A percentile compares a stretch with the other conserved stretches of the same genome.
Evolutionary conservation across 1,140 invertebrate species (phyloP).

Genomic region (Drosophila ficusphila): DNA sequence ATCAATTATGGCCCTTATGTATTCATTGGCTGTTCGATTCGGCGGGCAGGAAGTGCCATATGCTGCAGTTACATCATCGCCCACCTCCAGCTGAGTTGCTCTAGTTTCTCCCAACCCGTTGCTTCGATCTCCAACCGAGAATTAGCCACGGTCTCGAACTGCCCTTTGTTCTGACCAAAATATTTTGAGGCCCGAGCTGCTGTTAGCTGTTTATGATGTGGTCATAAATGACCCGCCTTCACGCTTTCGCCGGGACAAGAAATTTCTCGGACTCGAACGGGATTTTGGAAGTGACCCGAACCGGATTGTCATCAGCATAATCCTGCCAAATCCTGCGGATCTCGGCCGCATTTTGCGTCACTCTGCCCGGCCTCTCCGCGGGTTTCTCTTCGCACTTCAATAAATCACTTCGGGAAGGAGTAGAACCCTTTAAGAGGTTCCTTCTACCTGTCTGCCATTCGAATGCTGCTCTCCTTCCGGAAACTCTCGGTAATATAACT

Average conservation of each 20-base stretch:
- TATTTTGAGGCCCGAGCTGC: slow-evolving; percentile 68
- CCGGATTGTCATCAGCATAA: slow-evolving; percentile 37
- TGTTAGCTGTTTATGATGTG: slow-evolving; percentile 61
- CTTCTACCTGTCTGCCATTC: slow-evolving; percentile 40
- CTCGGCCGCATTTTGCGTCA: slow-evolving; percentile 61
- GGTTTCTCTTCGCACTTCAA: slow-evolving; percentile 37
- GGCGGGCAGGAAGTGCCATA: slow-evolving; percentile 21
- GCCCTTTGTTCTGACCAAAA: slow-evolving; percentile 65
- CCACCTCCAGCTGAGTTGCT: slow-evolving; percentile 3
- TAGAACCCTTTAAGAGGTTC: slow-evolving; percentile 48
- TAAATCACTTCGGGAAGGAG: slow-evolving; percentile 50
- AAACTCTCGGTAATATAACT: slow-evolving; percentile 15
- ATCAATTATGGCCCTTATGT: slow-evolving; percentile 55
- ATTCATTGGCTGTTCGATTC: slow-evolving; percentile 49
- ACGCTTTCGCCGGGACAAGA: slow-evolving; percentile 61
- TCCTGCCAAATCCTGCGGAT: slow-evolving; percentile 19
- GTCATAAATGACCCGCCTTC: slow-evolving; percentile 64
- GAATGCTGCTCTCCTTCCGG: slow-evolving; percentile 3
- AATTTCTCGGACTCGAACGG: background rate
- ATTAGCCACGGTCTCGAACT: slow-evolving; percentile 40
- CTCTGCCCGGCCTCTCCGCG: slow-evolving; percentile 22
- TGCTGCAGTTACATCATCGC: slow-evolving; percentile 53
- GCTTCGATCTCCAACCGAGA: slow-evolving; percentile 29
- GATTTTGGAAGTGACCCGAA: slow-evolving; percentile 36
- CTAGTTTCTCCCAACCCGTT: slow-evolving; percentile 48